A percentile compares a stretch with the other conserved stretches of the same genome.
Evolutionary conservation across 1,140 invertebrate genomes (phyloP).

Genomic region (Camponotus vicinus): DNA sequence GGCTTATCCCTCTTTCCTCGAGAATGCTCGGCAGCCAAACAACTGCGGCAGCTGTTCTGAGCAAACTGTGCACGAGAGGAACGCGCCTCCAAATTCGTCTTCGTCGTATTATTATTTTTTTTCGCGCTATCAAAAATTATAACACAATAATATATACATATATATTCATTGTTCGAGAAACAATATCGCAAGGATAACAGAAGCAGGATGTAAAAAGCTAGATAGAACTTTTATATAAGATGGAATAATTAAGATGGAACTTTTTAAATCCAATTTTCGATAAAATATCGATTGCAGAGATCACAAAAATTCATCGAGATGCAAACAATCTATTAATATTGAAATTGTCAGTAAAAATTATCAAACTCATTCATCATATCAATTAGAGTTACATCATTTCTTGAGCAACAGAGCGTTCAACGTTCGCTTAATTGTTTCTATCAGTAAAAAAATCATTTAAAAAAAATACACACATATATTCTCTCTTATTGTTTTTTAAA

Average conservation of each 20-base stretch:
- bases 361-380: neutral
- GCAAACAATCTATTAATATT: neutral
- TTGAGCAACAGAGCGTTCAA: too few relatives aligned
- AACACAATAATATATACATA: neutral
- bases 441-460: too few relatives aligned
- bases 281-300: neutral
- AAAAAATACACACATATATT: too few relatives aligned
- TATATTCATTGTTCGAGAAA: neutral
- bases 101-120: conserved; percentile 6
- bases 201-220: neutral
- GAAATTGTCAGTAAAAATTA: neutral
- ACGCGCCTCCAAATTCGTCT: conserved; percentile 60
- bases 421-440: too few relatives aligned
- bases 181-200: too few relatives aligned
- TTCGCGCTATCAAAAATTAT: conserved; percentile 5
- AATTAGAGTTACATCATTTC: too few relatives aligned
- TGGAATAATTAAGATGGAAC: too few relatives aligned
- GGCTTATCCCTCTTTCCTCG: conserved; percentile 73
- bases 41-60: conserved; percentile 79
- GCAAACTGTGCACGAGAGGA: conserved; percentile 48
- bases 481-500: neutral
- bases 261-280: neutral
- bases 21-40: conserved; percentile 77
- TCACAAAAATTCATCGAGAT: neutral
- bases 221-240: neutral